Percentiles rank a stretch among this genome's conserved stretches.
phyloP scores from a whole-genome alignment of 2,888 invertebrate genomes.

The Malacosoma neustria region DNA sequence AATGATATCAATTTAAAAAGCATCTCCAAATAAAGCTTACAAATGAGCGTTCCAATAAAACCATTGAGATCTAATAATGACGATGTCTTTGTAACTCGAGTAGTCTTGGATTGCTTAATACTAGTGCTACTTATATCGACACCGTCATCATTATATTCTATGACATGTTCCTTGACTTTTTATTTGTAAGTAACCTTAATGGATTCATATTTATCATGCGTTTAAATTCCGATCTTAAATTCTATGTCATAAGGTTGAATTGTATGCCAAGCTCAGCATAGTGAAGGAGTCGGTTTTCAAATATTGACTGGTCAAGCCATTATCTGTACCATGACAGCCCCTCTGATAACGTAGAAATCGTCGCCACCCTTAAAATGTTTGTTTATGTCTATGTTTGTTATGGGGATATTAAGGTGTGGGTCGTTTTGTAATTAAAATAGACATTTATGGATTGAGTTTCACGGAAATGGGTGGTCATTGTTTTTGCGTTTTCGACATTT shows the following conservation, averaged over 20 bases:
- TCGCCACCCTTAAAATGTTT: constrained; percentile 54
- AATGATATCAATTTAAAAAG: not conserved
- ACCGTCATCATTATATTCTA: constrained; percentile 31
- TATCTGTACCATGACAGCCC: constrained; percentile 55
- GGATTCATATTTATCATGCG: no score
- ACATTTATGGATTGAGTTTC: constrained; percentile 27
- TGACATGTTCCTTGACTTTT: constrained; percentile 29
- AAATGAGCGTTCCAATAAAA: not conserved
- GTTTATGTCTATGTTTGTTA: constrained; percentile 48
- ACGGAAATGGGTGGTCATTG: constrained; percentile 1
- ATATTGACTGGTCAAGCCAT: constrained; percentile 64
- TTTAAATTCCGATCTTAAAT: no score
- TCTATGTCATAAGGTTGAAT: no score
- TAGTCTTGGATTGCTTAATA: constrained; percentile 1
- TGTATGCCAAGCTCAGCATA: no score
- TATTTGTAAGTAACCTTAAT: no score
- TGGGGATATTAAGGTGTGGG: constrained; percentile 45
- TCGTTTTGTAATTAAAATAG: constrained; percentile 47
- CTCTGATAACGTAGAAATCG: constrained; percentile 47
- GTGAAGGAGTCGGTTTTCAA: constrained; percentile 68
- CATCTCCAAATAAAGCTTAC: not conserved
- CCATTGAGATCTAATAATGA: not conserved
- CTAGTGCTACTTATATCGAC: constrained; percentile 21
- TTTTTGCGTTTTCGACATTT: no score
- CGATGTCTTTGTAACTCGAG: constrained; percentile 2